Conservation (phyloP, 2,113 vertebrate genomes). For the Natator depressus region DNA sequence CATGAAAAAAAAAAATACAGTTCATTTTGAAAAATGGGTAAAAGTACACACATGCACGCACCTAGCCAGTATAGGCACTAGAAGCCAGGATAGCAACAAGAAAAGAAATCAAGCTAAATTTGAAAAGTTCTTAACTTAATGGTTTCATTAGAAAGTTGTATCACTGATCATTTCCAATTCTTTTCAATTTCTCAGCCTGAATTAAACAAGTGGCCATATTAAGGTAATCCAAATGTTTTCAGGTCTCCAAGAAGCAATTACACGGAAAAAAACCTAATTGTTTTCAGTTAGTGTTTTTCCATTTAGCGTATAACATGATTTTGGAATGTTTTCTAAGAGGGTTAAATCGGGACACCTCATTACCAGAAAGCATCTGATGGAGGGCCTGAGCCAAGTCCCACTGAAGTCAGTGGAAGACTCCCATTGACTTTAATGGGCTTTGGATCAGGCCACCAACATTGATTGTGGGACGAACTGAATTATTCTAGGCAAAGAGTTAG, state of each 20-base stretch:
- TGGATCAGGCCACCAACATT: neutral
- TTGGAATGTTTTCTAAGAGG: neutral
- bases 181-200: neutral
- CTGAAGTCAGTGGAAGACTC: neutral
- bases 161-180: neutral
- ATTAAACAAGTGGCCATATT: neutral
- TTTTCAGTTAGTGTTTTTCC: neutral
- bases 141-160: neutral
- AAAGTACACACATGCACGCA: neutral
- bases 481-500: neutral
- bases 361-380: neutral
- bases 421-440: neutral
- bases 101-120: neutral
- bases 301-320: neutral
- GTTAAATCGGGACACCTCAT: neutral
- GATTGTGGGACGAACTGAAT: neutral
- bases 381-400: neutral
- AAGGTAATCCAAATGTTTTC: neutral
- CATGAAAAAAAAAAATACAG: neutral
- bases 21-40: conserved; percentile 18
- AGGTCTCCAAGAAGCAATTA: neutral
- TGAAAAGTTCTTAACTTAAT: neutral
- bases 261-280: neutral
- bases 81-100: neutral
- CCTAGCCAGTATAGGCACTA: neutral